Base-by-base conservation (phyloP, 2,797 vertebrate species). In the Babyrousa celebensis region DNA sequence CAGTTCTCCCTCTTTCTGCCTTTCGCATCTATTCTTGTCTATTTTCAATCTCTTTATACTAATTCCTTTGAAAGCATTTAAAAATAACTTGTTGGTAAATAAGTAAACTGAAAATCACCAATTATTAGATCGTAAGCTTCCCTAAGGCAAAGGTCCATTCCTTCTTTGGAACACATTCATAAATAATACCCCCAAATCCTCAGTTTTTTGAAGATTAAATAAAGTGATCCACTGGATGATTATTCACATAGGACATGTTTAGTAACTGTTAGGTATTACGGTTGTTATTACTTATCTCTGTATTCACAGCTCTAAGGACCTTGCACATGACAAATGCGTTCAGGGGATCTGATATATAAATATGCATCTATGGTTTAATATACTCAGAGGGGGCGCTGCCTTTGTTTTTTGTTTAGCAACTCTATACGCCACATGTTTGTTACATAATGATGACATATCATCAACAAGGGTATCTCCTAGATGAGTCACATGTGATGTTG, bases 401-500 rank as follows among this genome's bases (percentile, higher is more conserved):
- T 93, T 70, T 70, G 21, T 77, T 74, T 86, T 83, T 83, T 62
- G 25, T 86, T 77, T 75, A 83, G n/a, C 10, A 68, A 20, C 9
- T 74, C 9, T 77, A 85, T 89, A 48, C 32, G 23, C 18, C 15
- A 6, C n/a, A 1, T 40, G 40, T 16, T 65, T 93, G n/a, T 95
- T 97, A 94, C 60, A 80, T 48, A 92, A 12, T 65, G 94, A 15
- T 94, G 86, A 96, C 90, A 89, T 80, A 92, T 58, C 83, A 29
- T 75, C 77, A 32, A 75, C 78, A 89, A 78, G 11, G 62, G 68
- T 71, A 9, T 85, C 97, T 97, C 96, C 52, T 97, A 96, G 89
- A 85, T 90, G 85, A 92, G 82, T 36, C 43, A 96, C 96, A 97
- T 93, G 65, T 89, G 96, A 83, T 82, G 23, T 85, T 95, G 95